Percentiles rank a stretch among this genome's conserved stretches.
Evolutionary conservation across 2,113 vertebrate species (phyloP).

Genomic region (Gymnocephalus cernua): DNA sequence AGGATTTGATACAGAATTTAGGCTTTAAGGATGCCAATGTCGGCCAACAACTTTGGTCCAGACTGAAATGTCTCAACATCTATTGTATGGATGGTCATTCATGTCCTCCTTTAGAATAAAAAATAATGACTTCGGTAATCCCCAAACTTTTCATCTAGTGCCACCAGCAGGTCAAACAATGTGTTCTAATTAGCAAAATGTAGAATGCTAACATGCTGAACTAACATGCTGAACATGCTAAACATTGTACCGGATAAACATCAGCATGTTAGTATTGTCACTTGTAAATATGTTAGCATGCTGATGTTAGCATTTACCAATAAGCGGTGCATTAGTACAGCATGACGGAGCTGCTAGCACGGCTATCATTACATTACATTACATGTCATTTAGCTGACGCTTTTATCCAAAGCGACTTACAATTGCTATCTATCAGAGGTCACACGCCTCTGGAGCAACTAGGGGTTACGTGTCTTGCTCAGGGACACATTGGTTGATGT

Average conservation of each 20-base stretch:
- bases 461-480: too few species aligned
- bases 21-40: too few species aligned
- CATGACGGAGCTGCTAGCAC: neutral
- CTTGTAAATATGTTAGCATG: neutral
- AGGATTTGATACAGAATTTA: neutral
- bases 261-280: neutral
- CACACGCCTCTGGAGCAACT: too few species aligned
- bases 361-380: too few species aligned
- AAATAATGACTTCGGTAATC: neutral
- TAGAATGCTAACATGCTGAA: neutral
- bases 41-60: neutral
- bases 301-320: too few species aligned
- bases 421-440: too few species aligned
- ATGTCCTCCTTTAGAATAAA: neutral
- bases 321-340: neutral
- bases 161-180: neutral
- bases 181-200: neutral
- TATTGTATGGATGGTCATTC: neutral
- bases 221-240: neutral
- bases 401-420: too few species aligned
- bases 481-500: too few species aligned
- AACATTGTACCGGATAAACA: neutral
- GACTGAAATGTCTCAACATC: too few species aligned
- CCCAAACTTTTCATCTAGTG: neutral
- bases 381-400: too few species aligned